These are phyloP conservation scores for Serranus cabrilla DNA, from an alignment of 2,797 vertebrate genomes.

Conservation along the genomic window DNA sequence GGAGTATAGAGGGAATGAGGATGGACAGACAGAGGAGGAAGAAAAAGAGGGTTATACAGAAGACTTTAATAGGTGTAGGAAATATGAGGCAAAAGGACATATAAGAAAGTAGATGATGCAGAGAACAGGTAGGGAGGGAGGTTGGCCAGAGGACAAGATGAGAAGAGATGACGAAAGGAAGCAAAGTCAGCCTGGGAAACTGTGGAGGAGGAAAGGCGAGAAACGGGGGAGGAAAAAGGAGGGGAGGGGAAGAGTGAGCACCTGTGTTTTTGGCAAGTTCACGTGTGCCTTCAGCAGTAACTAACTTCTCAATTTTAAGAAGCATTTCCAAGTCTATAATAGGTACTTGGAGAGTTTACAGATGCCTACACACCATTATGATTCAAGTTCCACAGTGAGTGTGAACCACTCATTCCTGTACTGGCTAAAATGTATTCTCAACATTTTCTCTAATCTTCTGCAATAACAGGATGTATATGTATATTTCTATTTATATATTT, in stretches of 20 bases:
- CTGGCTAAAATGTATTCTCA: background rate
- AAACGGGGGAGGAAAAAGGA: background rate
- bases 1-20: constrained; percentile 8
- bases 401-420: background rate
- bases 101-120: constrained; percentile 21
- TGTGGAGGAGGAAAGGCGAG: constrained; percentile 5
- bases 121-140: constrained; percentile 9
- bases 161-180: constrained; percentile 38
- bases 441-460: background rate
- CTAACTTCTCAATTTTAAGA: constrained; percentile 16
- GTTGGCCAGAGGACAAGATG: constrained; percentile 41
- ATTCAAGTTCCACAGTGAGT: background rate
- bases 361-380: constrained; percentile 6
- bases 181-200: constrained; percentile 22
- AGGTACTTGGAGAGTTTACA: background rate
- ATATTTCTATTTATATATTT: no score
- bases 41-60: background rate
- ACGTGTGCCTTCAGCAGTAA: constrained; percentile 4
- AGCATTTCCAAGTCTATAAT: constrained; percentile 4
- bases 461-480: background rate
- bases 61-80: constrained; percentile 15
- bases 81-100: constrained; percentile 23
- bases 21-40: constrained; percentile 10
- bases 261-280: constrained; percentile 5
- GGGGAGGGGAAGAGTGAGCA: background rate